Conservation (phyloP, 2,888 invertebrate genomes). For the Dynastes grantii region DNA sequence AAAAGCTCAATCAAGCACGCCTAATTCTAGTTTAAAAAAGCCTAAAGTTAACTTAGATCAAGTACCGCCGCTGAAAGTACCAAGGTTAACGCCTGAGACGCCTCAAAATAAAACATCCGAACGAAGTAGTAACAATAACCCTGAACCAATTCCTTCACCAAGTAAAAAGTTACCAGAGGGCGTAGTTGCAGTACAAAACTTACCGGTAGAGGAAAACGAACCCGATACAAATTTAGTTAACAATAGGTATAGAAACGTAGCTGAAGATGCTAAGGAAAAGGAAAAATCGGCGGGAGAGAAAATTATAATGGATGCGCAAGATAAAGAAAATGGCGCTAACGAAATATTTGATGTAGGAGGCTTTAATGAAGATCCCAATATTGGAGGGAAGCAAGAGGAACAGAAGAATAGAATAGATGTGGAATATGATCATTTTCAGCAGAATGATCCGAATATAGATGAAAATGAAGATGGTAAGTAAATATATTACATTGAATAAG, state of each 20-base stretch:
- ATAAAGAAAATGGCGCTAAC: conserved; percentile 66
- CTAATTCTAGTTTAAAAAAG: conserved; percentile 57
- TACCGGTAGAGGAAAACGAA: conserved; percentile 60
- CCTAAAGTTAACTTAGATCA: conserved; percentile 62
- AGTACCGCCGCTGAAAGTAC: conserved; percentile 63
- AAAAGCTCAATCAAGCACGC: conserved; percentile 49
- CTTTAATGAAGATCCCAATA: conserved; percentile 49
- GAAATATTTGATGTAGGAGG: conserved; percentile 65
- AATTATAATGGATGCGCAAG: conserved; percentile 51
- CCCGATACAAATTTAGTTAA: conserved; percentile 47
- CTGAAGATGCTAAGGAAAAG: conserved; percentile 66
- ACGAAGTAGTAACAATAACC: conserved; percentile 39
- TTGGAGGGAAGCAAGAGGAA: conserved; percentile 55
- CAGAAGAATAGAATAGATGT: conserved; percentile 62
- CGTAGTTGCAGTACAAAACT: conserved; percentile 61
- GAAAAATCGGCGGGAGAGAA: conserved; percentile 54
- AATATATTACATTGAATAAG: not conserved
- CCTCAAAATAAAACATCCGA: conserved; percentile 56
- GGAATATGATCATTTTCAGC: conserved; percentile 61
- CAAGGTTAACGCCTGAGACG: conserved; percentile 64
- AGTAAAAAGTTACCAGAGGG: conserved; percentile 61
- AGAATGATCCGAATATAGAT: conserved; percentile 61
- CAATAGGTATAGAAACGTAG: conserved; percentile 51
- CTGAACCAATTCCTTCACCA: conserved; percentile 51
- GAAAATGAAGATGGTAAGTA: conserved; percentile 69